Base-by-base conservation (phyloP, 1,140 invertebrate species). In the Hermatobates lingyangjiaoensis region DNA sequence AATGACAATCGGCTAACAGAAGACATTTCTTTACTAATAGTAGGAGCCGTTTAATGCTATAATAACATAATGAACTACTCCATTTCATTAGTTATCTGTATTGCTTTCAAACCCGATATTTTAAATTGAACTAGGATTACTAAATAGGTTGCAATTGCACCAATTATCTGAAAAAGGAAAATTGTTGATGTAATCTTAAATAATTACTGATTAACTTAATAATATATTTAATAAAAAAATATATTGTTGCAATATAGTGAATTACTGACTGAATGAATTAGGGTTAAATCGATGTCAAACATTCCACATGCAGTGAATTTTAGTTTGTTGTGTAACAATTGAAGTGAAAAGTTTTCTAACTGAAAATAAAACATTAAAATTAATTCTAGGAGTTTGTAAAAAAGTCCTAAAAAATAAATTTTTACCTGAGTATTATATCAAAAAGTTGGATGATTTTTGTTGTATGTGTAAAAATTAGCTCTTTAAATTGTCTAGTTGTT, bases 331-430 rank as follows among this genome's bases (percentile, higher is more conserved):
- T 66, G 64, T 27, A 64, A 55, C 55, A 64, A 50, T 56, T 64
- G 64, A 10, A 62, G 39, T 4, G 64, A 66, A 54, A 64, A 64
- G 34, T 62, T 59, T 47, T 63, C 54, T 38, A 64, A 57, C 64
- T 66, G 50, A 44, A 60, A 64, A 57, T 2, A 23, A 3, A 45
- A 18, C 5, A 45, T 10, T 3, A 40, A 15, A 40, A 18, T 26
- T 18, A 26, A n/a, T n/a, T n/a, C n/a, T n/a, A n/a, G n/a, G n/a
- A n/a, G n/a, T n/a, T n/a, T n/a, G n/a, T n/a, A n/a, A n/a, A n/a
- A n/a, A n/a, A n/a, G n/a, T n/a, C n/a, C n/a, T n/a, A n/a, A n/a
- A n/a, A n/a, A n/a, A n/a, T n/a, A n/a, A n/a, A n/a, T n/a, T n/a
- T n/a, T n/a, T n/a, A n/a, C n/a, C n/a, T n/a, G n/a, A n/a, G n/a